Base-by-base conservation (phyloP, 2,113 vertebrate genomes). In the Anthoscopus minutus region DNA sequence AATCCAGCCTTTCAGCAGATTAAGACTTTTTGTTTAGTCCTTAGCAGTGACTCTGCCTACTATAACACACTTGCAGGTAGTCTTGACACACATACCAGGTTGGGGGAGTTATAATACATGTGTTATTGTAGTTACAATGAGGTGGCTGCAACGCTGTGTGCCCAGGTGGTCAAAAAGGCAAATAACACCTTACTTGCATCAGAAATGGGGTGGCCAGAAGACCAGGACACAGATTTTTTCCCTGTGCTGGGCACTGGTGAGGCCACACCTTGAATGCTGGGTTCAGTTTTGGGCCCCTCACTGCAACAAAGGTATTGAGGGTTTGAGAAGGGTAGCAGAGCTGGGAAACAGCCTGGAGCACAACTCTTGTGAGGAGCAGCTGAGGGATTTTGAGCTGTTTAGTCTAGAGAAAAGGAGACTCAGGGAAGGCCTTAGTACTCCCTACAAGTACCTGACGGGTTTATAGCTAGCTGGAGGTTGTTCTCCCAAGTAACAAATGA, bases 191-290 rank as follows among this genome's bases (percentile, higher is more conserved):
- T 9, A 14, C 27, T 44, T 51, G 7, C 2, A 13, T 16, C 11
- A 37, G 45, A 60, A 60, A 44, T 51, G 12, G 45, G 9, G 38
- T 27, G 38, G 14, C 8, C 72, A 86, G 37, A 19, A 51, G 22
- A 45, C 2, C 45, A 45, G 53, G 37, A 3, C 14, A 23, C 1
- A 11, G 38, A 37, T 4, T 44, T 14, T 33, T 1, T 22, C 17
- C 6, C 9, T 33, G 22, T 37, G 9, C 22, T 67, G 45, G 30
- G 17, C n/a, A 27, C 5, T 53, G 30, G 9, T 67, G 17, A 54
- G n/a, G 24, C 7, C 5, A 24, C 11, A 9, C 2, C 7, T 53
- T 0, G 0, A 53, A 19, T 40, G 11, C 21, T 69, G 40, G 12
- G 24, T 13, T 45, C 40, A 40, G 16, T 47, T 82, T 54, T 82